phyloP scores from a whole-genome alignment of 2,113 vertebrate species.

The Chrysemys picta region DNA sequence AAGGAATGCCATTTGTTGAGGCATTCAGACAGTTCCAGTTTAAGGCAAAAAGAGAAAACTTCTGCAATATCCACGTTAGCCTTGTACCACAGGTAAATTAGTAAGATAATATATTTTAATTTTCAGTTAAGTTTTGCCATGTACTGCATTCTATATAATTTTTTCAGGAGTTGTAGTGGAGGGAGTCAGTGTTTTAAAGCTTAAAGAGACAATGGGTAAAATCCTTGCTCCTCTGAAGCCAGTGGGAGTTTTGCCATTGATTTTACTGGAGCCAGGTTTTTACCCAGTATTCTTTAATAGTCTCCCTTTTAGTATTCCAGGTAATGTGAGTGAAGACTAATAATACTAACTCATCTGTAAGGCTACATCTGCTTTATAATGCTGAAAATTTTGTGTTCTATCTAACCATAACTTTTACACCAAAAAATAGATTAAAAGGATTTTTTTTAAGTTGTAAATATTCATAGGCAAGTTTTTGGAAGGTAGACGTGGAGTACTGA shows the following conservation, averaged over 20 bases:
- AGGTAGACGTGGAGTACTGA: not conserved
- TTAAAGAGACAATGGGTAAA: not conserved
- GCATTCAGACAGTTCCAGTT: constrained; percentile 87
- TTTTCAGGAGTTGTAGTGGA: not conserved
- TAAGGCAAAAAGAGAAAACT: constrained; percentile 84
- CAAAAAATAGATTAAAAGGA: not conserved
- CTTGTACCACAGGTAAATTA: constrained; percentile 83
- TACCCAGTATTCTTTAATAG: not conserved
- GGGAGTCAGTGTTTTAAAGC: not conserved
- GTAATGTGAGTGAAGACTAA: not conserved
- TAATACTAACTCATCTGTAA: not conserved
- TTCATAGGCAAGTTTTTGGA: not conserved
- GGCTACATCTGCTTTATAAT: not conserved
- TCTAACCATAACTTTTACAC: not conserved
- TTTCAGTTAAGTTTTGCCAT: not conserved
- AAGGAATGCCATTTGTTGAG: constrained; percentile 87
- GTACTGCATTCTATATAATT: not conserved
- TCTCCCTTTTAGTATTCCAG: not conserved
- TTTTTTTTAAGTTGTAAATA: not conserved
- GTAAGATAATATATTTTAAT: not conserved
- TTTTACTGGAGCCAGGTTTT: not conserved
- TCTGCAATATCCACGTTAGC: constrained; percentile 86
- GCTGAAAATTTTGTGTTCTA: not conserved
- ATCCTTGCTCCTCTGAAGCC: not conserved
- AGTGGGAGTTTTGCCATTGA: not conserved